These are phyloP conservation scores for Microtus richardsoni DNA, from an alignment of 2,113 vertebrate genomes.

Conservation along the genomic window DNA sequence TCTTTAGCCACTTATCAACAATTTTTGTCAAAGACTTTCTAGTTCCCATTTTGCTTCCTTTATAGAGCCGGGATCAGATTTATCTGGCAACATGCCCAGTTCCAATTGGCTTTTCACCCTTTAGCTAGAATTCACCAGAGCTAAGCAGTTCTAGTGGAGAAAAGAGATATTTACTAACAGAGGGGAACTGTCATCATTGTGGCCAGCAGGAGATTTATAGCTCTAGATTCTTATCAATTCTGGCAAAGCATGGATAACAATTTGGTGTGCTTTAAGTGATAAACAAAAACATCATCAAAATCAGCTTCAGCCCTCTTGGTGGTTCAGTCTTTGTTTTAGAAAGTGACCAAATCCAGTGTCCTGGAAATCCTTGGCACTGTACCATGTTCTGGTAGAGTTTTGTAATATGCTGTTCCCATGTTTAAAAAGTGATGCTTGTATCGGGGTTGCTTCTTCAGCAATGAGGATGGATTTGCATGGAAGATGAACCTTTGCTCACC, in stretches of 20 bases:
- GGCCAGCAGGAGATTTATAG: slow-evolving; percentile 66
- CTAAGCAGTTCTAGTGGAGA: slow-evolving; percentile 79
- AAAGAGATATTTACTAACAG: slow-evolving; percentile 75
- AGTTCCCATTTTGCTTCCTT: slow-evolving; percentile 88
- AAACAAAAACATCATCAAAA: slow-evolving; percentile 73
- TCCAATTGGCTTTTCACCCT: slow-evolving; percentile 86
- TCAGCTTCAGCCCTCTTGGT: slow-evolving; percentile 46
- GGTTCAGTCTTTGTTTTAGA: slow-evolving; percentile 70
- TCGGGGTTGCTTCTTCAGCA: slow-evolving; percentile 12
- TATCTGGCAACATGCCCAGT: slow-evolving; percentile 87
- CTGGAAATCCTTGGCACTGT: slow-evolving; percentile 41
- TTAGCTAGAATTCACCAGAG: slow-evolving; percentile 76
- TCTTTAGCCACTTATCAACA: slow-evolving; percentile 87
- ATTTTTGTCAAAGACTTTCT: slow-evolving; percentile 88
- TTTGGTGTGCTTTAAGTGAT: slow-evolving; percentile 62
- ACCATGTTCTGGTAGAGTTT: slow-evolving; percentile 33
- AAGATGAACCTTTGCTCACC: background rate
- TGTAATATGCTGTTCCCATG: slow-evolving; percentile 36
- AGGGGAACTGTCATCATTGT: slow-evolving; percentile 55
- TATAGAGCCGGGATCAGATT: slow-evolving; percentile 86
- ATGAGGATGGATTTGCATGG: background rate
- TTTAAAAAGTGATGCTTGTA: background rate
- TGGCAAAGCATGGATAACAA: slow-evolving; percentile 64
- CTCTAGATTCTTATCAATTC: slow-evolving; percentile 74
- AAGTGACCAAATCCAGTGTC: slow-evolving; percentile 25